These are phyloP conservation scores for Drosophila aff. DNA, from an alignment of 1,140 invertebrate species.

Conservation along the genomic window DNA sequence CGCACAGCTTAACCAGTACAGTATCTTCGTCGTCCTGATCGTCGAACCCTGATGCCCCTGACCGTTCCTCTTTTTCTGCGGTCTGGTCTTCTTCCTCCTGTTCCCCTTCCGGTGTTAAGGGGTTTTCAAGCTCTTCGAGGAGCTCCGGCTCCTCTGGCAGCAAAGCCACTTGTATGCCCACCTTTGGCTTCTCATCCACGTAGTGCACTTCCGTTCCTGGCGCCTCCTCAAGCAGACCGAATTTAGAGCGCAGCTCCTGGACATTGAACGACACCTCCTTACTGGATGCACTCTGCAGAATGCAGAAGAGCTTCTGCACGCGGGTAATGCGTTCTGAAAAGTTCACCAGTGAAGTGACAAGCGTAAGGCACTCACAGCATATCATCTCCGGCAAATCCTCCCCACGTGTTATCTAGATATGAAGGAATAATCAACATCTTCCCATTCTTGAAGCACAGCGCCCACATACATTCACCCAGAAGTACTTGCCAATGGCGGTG, in stretches of 20 bases:
- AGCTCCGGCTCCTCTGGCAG: constrained; percentile 48
- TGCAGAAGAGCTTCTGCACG: constrained; percentile 70
- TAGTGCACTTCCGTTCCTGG: constrained; percentile 63
- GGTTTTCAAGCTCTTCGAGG: constrained; percentile 59
- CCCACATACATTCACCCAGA: constrained; percentile 71
- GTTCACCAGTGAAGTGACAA: constrained; percentile 68
- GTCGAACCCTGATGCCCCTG: background rate
- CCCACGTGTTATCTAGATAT: constrained; percentile 52
- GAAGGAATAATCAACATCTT: background rate
- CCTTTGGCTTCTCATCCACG: constrained; percentile 66
- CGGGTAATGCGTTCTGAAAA: constrained; percentile 70
- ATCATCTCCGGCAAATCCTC: constrained; percentile 71
- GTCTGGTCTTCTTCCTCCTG: constrained; percentile 2
- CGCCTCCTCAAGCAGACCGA: constrained; percentile 53
- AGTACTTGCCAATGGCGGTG: constrained; percentile 74
- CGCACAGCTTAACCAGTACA: constrained; percentile 37
- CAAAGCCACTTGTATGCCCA: constrained; percentile 28
- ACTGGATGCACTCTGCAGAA: constrained; percentile 38
- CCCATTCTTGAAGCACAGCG: too few species aligned
- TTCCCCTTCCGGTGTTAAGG: constrained; percentile 34
- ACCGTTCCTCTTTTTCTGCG: background rate
- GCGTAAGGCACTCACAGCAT: constrained; percentile 66
- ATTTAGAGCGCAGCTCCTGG: constrained; percentile 48
- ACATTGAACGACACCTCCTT: constrained; percentile 39
- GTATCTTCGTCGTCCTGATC: constrained; percentile 7